Evolutionary conservation across 2,113 vertebrate genomes (phyloP).

Genomic region (Prolemur simus): DNA sequence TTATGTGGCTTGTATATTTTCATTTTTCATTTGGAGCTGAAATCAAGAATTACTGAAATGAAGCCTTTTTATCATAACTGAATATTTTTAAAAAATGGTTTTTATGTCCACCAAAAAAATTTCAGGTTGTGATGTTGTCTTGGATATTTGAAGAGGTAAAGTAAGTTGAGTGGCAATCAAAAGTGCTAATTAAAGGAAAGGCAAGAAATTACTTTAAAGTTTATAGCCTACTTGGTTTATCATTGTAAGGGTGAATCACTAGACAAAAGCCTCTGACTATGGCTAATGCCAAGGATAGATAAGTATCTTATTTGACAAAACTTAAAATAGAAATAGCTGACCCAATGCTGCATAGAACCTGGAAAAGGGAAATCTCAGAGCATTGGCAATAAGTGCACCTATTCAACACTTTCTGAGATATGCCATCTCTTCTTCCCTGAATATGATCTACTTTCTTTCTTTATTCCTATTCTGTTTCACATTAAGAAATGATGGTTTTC

Average conservation of each 20-base stretch:
- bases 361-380: neutral
- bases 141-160: neutral
- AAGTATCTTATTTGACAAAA: neutral
- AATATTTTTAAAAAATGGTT: constrained; percentile 22
- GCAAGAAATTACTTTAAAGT: neutral
- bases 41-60: constrained; percentile 6
- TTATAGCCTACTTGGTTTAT: neutral
- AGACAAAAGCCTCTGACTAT: neutral
- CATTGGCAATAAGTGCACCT: neutral
- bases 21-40: neutral
- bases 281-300: neutral
- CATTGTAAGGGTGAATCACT: neutral
- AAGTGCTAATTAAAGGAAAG: neutral
- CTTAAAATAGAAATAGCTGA: neutral
- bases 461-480: neutral
- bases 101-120: neutral
- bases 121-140: neutral
- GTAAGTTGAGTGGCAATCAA: neutral
- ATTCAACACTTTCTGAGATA: neutral
- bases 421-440: neutral
- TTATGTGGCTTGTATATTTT: neutral
- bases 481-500: neutral
- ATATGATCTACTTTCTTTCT: neutral
- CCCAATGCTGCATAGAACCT: neutral
- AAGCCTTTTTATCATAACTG: neutral